A percentile compares a stretch with the other conserved stretches of the same genome.
Evolutionary conservation across 2,113 vertebrate genomes (phyloP).

Genomic region (Pollachius pollachius): DNA sequence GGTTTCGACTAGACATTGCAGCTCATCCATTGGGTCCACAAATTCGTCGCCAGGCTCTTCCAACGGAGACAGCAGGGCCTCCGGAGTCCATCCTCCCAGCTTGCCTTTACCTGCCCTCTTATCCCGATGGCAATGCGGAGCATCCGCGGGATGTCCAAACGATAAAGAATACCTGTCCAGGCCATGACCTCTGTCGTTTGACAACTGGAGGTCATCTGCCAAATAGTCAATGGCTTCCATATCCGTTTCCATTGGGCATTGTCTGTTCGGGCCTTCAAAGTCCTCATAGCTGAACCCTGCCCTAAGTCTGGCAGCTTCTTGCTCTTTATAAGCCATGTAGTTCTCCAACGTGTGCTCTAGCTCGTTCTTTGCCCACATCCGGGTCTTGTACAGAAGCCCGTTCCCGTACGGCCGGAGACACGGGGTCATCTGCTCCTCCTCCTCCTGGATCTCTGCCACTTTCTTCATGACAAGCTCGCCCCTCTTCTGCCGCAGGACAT

Average conservation of each 20-base stretch:
- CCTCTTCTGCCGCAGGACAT: constrained; percentile 59
- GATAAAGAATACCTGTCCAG: constrained; percentile 40
- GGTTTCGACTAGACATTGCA: constrained; percentile 92
- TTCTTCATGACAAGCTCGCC: constrained; percentile 63
- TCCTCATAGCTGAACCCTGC: constrained; percentile 68
- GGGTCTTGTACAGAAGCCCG: constrained; percentile 85
- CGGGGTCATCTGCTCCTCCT: constrained; percentile 61
- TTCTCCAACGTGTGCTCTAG: constrained; percentile 62
- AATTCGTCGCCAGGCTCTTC: constrained; percentile 83
- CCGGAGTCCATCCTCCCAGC: constrained; percentile 58
- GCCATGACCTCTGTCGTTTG: constrained; percentile 35
- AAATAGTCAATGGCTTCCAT: constrained; percentile 65
- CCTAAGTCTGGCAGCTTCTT: constrained; percentile 36
- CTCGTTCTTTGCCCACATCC: constrained; percentile 71
- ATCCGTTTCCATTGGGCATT: constrained; percentile 71
- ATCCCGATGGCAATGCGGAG: constrained; percentile 52
- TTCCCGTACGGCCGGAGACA: constrained; percentile 80
- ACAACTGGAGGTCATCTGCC: constrained; percentile 45
- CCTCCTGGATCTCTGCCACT: constrained; percentile 68
- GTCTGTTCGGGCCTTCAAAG: constrained; percentile 76
- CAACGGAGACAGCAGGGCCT: constrained; percentile 75
- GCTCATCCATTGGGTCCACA: constrained; percentile 87
- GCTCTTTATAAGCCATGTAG: constrained; percentile 67
- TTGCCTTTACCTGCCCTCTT: constrained; percentile 58
- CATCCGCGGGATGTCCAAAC: constrained; percentile 50